Base-by-base conservation (phyloP, 1,140 invertebrate genomes). In the Bombus confusus region DNA sequence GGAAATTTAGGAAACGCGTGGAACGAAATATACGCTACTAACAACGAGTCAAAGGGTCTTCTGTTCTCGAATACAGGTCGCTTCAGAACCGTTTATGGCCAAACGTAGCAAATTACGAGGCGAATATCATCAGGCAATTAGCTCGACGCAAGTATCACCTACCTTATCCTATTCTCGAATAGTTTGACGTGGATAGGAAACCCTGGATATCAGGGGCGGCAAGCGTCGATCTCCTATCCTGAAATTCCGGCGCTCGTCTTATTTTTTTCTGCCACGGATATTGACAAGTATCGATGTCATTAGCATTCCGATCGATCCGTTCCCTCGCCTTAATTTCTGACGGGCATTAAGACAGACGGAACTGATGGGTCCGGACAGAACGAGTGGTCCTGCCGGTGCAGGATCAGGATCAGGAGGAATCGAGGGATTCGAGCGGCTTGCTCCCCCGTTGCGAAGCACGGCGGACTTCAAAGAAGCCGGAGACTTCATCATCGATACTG, bases 401-500 rank as follows among this genome's bases (percentile, higher is more conserved):
- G 88, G 85, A 91, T 90, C 88, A 88, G 88, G 84, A 91, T 90
- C 83, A 85, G 86, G 81, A 87, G 76, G 75, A 87, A 83, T 87
- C 83, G 85, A 87, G 86, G 87, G 83, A 88, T 89, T 90, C 88
- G 90, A 91, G 88, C 89, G 86, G 85, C 88, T 84, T 91, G 90
- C 91, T 92, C 91, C 93, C 93, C 94, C 92, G 94, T 92, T 87
- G 93, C 86, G 94, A 91, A 80, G 75, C 80, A 88, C 94, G 94
- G 94, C 87, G 81, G 80, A 95, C 94, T 93, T 95, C 94, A 95
- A 95, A 95, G 94, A 93, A 88, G 86, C 90, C 91, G 87, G 93
- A 93, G 92, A 94, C 94, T 93, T 95, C 94, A 94, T 95, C 95
- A 94, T 95, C 94, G 94, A 95, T 95, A 95, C 93, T 88, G 91